Conservation (phyloP, 2,888 invertebrate genomes). For the Standfussiana lucernea region DNA sequence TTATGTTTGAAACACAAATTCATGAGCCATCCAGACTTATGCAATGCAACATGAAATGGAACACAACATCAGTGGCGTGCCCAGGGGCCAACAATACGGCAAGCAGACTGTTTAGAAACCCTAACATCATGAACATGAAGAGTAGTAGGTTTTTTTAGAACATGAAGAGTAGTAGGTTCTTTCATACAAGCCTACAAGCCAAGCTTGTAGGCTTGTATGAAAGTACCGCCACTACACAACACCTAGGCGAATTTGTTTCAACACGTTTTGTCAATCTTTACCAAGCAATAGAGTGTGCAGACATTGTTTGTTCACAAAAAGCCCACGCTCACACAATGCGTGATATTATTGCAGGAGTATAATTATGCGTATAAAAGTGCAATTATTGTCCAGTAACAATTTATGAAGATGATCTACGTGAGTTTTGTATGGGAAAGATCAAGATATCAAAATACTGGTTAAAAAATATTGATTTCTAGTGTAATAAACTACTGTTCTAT, state of each 20-base stretch:
- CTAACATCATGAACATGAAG: too few relatives aligned
- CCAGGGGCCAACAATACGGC: too few relatives aligned
- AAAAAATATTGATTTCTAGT: neutral
- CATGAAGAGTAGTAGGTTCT: too few relatives aligned
- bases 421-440: neutral
- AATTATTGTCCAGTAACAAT: neutral
- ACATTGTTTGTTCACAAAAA: constrained; percentile 2
- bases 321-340: constrained; percentile 4
- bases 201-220: too few relatives aligned
- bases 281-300: neutral
- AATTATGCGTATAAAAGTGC: neutral
- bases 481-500: constrained; percentile 25
- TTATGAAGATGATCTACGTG: neutral
- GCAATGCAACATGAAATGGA: neutral
- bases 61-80: neutral
- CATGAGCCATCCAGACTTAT: neutral
- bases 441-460: neutral
- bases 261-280: neutral
- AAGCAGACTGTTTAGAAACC: too few relatives aligned
- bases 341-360: neutral
- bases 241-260: neutral
- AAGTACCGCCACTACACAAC: too few relatives aligned
- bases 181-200: too few relatives aligned
- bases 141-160: too few relatives aligned
- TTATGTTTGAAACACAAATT: too few relatives aligned